Evolutionary conservation across 2,797 vertebrate species (phyloP), one percentile per base, ranked within the genome.

Genomic region (Epinephelus awoara): DNA sequence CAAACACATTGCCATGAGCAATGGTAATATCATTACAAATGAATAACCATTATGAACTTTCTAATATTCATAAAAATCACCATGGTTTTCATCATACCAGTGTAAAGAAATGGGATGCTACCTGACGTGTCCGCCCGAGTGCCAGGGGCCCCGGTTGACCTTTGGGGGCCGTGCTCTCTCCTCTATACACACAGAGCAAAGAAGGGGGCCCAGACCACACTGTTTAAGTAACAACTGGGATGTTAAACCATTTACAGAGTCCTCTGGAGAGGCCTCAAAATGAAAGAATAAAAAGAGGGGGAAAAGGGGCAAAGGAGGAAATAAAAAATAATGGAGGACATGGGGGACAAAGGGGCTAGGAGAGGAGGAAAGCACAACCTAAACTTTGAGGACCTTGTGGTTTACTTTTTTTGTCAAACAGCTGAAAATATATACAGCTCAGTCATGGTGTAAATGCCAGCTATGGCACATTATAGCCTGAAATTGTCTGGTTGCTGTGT

Each of bases 61-160:
- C 72, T 85, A 84, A 76, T 83, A 82, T 80, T 89, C 64, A 90
- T 82, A 74, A 86, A 91, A 87, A 92, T 91, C 77, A 94, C 88
- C 83, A 94, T 89, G 90, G 89, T 90, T 89, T 92, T 90, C 78
- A 93, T 93, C 90, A 95, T 95, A 96, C 94, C 94, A 92, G 94
- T 96, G 93, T 95, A 94, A 94, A 94, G 92, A 96, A 95, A 94
- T 92, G 88, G 90, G 93, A 89, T 90, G 90, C 94, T 96, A 96
- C 95, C 95, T 96, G 94, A 91, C 92, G 85, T 59, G 86, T 91
- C 91, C 96, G 92, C 92, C 91, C 80, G 84, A 92, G 92, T 92
- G 91, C 92, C 91, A 71, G 79, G 82, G 89, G 84, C 89, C 92
- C 89, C 94, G 89, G 92, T 91, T 92, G 92, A 93, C 91, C 92